Percentiles rank a stretch among this genome's conserved stretches.
These are phyloP conservation scores for Baryphthengus martii DNA, from an alignment of 2,113 vertebrate species.

Conservation along the genomic window DNA sequence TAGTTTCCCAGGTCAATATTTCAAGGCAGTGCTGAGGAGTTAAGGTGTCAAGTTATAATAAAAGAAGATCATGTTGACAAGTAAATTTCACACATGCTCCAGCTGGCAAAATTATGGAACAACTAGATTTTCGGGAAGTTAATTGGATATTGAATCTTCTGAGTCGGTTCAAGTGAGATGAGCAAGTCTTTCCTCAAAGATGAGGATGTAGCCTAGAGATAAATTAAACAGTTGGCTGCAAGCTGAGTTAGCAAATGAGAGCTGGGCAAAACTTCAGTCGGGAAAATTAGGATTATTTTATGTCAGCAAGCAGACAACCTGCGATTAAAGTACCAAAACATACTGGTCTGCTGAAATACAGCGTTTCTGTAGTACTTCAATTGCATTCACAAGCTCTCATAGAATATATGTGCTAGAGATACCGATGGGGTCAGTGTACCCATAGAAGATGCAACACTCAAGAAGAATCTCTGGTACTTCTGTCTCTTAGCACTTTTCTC, in stretches of 20 bases:
- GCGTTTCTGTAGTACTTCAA: neutral
- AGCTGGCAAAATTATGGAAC: neutral
- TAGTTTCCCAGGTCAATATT: neutral
- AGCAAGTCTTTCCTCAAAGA: neutral
- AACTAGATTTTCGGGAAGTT: neutral
- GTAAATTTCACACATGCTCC: neutral
- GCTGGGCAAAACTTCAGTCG: neutral
- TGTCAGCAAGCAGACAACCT: neutral
- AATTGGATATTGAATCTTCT: neutral
- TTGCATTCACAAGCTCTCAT: neutral
- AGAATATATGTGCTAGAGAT: neutral
- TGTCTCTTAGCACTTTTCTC: neutral
- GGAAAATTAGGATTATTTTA: neutral
- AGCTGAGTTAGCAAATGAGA: neutral
- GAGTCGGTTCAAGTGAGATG: neutral
- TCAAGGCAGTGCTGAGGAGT: neutral
- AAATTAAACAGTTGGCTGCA: neutral
- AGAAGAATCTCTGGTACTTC: neutral
- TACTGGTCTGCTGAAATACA: neutral
- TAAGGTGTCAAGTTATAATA: neutral
- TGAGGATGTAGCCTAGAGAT: neutral
- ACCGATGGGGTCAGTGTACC: neutral
- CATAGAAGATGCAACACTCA: neutral
- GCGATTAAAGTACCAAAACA: neutral
- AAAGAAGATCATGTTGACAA: neutral